A percentile compares a stretch with the other conserved stretches of the same genome.
phyloP scores from a whole-genome alignment of 2,113 vertebrate species.

The Gulo gulo region DNA sequence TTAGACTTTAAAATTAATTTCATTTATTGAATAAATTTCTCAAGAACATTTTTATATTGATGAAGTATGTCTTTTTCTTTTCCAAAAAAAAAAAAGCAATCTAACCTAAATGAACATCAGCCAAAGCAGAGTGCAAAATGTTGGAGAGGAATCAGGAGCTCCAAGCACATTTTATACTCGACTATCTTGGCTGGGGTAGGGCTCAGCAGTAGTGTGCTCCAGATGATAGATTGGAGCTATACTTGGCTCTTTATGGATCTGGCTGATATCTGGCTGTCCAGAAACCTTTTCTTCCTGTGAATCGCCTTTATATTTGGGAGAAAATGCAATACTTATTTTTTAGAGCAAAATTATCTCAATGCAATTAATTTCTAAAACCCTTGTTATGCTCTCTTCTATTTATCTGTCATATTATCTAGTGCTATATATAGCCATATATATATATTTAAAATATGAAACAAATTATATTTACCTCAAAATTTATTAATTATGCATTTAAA shows the following conservation, averaged over 20 bases:
- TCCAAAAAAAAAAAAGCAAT: not conserved
- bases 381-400: not conserved
- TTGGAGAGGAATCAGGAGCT: not conserved
- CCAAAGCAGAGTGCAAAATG: not conserved
- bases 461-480: not conserved
- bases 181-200: not conserved
- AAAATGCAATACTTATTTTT: not conserved
- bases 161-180: not conserved
- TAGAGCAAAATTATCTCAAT: not conserved
- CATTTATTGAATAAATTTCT: conserved; percentile 23
- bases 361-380: conserved; percentile 13
- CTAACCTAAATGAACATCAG: conserved; percentile 37
- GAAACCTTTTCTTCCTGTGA: not conserved
- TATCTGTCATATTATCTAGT: not conserved
- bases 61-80: not conserved
- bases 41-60: not conserved
- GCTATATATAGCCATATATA: not conserved
- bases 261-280: conserved; percentile 23
- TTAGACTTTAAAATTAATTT: conserved; percentile 1
- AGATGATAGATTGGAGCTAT: conserved; percentile 11
- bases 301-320: not conserved
- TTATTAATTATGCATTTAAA: conserved; percentile 12
- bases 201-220: not conserved
- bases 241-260: not conserved
- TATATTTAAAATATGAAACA: conserved; percentile 15